Evolutionary conservation across 2,113 vertebrate species (phyloP).

Genomic region (Coracopsis vasa): DNA sequence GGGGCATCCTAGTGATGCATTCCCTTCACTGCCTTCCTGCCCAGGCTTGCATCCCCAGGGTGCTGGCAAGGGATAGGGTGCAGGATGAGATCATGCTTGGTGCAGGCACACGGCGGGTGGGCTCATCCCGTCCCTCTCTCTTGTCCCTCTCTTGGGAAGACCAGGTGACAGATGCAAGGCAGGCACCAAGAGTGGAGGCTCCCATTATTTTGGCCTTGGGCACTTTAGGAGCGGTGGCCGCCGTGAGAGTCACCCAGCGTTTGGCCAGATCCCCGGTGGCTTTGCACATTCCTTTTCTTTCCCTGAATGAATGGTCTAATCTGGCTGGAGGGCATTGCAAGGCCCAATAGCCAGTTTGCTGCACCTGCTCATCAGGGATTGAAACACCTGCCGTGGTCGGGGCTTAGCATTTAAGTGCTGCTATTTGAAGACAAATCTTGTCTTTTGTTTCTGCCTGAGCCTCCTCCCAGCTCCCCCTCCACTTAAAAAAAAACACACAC

Average conservation of each 20-base stretch:
- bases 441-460: constrained; percentile 27
- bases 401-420: constrained; percentile 67
- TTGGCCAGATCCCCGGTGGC: constrained; percentile 60
- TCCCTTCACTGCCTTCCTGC: neutral
- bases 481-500: neutral
- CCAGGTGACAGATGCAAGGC: constrained; percentile 31
- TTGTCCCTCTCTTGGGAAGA: neutral
- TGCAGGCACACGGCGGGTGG: neutral
- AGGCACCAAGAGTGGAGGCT: constrained; percentile 16
- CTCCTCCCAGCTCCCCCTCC: neutral
- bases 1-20: fast-evolving
- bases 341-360: constrained; percentile 53
- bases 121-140: neutral
- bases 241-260: constrained; percentile 58
- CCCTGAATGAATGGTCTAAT: constrained; percentile 59
- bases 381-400: constrained; percentile 54
- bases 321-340: constrained; percentile 63
- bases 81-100: fast-evolving
- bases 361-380: constrained; percentile 61
- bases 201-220: constrained; percentile 65
- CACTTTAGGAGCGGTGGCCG: constrained; percentile 33
- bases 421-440: constrained; percentile 66
- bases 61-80: fast-evolving
- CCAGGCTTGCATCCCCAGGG: neutral
- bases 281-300: constrained; percentile 62